These are phyloP conservation scores for Scaptodrosophila lebanonensis DNA, from an alignment of 1,140 invertebrate species.

Conservation along the genomic window DNA sequence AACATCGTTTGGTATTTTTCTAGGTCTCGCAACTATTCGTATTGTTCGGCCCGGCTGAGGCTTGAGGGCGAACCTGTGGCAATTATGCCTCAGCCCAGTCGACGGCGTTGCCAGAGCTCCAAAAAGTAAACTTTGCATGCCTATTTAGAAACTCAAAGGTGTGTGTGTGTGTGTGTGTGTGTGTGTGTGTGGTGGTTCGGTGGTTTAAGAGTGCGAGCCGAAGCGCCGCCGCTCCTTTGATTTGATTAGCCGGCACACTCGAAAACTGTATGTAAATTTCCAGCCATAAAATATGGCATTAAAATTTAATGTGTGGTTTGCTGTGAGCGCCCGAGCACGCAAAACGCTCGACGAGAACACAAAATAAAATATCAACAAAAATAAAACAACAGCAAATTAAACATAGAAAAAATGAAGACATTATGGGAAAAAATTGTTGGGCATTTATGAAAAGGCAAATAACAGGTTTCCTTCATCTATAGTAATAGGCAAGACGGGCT, in stretches of 20 bases:
- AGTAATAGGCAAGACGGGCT: slow-evolving; percentile 42
- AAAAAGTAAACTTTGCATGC: slow-evolving; percentile 66
- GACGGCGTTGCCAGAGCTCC: no score
- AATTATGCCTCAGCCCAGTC: slow-evolving; percentile 21
- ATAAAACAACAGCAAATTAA: not conserved
- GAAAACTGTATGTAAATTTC: slow-evolving; percentile 66
- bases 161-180: slow-evolving; percentile 6
- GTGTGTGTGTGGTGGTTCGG: not conserved
- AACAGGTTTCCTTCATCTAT: slow-evolving; percentile 55
- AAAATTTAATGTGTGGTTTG: slow-evolving; percentile 65
- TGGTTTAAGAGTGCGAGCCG: no score
- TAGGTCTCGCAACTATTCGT: not conserved
- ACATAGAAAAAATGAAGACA: slow-evolving; percentile 39
- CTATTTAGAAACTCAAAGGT: slow-evolving; percentile 57
- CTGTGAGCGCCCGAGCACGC: slow-evolving; percentile 33
- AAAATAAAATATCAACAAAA: slow-evolving; percentile 14
- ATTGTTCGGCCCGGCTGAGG: slow-evolving; percentile 28
- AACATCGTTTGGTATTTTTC: slow-evolving; percentile 17
- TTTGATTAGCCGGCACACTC: slow-evolving; percentile 54
- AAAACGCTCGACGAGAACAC: slow-evolving; percentile 52
- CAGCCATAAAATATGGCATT: slow-evolving; percentile 72
- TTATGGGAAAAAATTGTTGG: slow-evolving; percentile 44
- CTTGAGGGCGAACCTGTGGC: slow-evolving; percentile 14
- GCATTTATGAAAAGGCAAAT: slow-evolving; percentile 30
- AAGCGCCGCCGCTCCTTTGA: slow-evolving; percentile 54